Base-by-base conservation (phyloP, 2,888 invertebrate genomes). In the Zygogramma bicolorata region DNA sequence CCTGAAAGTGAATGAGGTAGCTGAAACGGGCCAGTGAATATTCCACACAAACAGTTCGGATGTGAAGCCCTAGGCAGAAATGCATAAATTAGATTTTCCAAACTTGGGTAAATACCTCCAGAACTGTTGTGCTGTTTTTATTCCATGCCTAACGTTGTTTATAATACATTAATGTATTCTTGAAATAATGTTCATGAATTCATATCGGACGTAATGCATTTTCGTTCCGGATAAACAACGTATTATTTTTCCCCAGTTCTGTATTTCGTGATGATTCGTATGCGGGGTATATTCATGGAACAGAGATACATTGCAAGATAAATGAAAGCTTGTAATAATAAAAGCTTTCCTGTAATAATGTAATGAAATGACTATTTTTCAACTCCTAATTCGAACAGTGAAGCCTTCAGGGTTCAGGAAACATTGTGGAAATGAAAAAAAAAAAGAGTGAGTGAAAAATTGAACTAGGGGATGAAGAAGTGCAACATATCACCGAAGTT, bases 31-130 rank as follows among this genome's bases (percentile, higher is more conserved):
- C 68, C 65, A 53, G 59, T 70, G 70, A 73, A 73, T 72, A 72
- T 80, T 81, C 80, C 81, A 76, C 81, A 80, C 79, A 81, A 82
- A 82, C 83, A 83, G 79, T 80, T 80, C 78, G 78, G 78, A 77
- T 82, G 75, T 80, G 74, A 79, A 75, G 82, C 82, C 80, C 71
- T 62, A 68, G 80, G 83, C 78, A 75, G 76, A 81, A 81, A 82
- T 82, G 82, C 82, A 82, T 83, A 82, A 78, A 78, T 81, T 81
- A 80, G 78, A 81, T 80, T 80, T 70, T 77, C 77, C 78, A 79
- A 80, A 80, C 79, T 80, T 79, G 79, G 78, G 79, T 80, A 80
- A 80, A 81, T 80, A 80, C 75, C 77, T 77, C 73, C 69, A 68
- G 77, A 78, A 79, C 31, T 53, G 62, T 74, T 75, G 79, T 77